These are phyloP conservation scores for Ophiodon elongatus DNA, from an alignment of 2,113 vertebrate species.

Conservation along the genomic window DNA sequence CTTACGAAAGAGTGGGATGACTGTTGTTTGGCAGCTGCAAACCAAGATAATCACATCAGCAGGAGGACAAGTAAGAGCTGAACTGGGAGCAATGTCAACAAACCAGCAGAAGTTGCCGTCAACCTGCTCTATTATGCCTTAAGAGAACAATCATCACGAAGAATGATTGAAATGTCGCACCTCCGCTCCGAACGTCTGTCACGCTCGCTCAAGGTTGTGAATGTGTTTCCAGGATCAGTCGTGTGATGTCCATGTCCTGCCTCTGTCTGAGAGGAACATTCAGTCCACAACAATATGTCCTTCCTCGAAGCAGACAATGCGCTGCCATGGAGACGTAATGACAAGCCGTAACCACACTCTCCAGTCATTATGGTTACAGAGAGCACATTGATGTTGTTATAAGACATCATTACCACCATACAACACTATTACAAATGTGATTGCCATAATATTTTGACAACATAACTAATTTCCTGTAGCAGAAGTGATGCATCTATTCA, in stretches of 20 bases:
- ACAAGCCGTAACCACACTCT: not conserved
- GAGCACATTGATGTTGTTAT: constrained; percentile 3
- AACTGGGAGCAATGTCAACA: not conserved
- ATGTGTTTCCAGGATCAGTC: not conserved
- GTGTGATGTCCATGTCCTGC: not conserved
- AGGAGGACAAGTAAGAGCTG: not conserved
- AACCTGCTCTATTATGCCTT: not conserved
- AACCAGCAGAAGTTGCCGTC: not conserved
- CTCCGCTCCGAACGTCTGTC: constrained; percentile 11
- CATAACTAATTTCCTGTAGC: not conserved
- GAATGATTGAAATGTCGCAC: not conserved
- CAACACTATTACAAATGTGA: not conserved
- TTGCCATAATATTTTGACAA: not conserved
- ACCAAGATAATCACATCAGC: not conserved
- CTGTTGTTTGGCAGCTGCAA: not conserved
- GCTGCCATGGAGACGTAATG: constrained; percentile 11
- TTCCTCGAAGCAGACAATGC: constrained; percentile 10
- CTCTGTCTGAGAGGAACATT: constrained; percentile 14
- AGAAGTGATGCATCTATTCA: not conserved
- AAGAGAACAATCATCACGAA: not conserved
- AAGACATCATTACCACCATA: not conserved
- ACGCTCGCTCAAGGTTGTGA: constrained; percentile 16
- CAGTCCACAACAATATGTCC: constrained; percentile 15
- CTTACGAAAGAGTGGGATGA: not conserved
- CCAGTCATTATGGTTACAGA: not conserved